These are phyloP conservation scores for Micrastur ruficollis DNA, from an alignment of 2,797 vertebrate genomes.

Conservation along the genomic window DNA sequence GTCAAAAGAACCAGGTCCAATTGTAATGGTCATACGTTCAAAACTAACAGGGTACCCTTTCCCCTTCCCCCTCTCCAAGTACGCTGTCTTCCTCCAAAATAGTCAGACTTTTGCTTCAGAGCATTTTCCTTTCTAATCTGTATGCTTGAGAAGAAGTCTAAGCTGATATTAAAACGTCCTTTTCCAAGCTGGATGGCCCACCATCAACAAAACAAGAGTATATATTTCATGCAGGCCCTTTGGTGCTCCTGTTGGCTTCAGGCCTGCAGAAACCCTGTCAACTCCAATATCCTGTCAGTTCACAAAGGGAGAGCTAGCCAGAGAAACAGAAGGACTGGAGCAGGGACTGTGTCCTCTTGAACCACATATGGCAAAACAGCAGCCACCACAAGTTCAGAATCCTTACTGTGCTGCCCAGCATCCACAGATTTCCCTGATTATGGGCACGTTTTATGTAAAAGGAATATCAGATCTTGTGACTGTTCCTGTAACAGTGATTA, in stretches of 20 bases:
- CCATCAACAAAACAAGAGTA: not conserved
- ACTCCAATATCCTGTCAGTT: not conserved
- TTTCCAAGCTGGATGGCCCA: not conserved
- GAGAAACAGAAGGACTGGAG: not conserved
- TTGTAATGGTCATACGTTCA: not conserved
- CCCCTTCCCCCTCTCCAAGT: not conserved
- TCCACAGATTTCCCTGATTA: not conserved
- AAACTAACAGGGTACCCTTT: not conserved
- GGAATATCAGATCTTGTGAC: not conserved
- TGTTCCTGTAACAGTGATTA: not conserved
- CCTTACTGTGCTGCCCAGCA: not conserved
- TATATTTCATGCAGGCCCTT: not conserved
- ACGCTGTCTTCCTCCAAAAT: not conserved
- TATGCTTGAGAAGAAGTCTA: not conserved
- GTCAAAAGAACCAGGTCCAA: not conserved
- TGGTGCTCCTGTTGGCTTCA: not conserved
- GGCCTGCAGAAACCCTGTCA: not conserved
- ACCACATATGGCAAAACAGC: not conserved
- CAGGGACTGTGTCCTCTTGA: not conserved
- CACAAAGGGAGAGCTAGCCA: not conserved
- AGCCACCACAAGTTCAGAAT: not conserved
- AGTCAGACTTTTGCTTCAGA: not conserved
- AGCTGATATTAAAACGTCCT: not conserved
- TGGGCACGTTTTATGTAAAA: not conserved
- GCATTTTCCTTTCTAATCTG: not conserved